Percentiles rank a stretch among this genome's conserved stretches.
Evolutionary conservation across 2,888 invertebrate species (phyloP).

Genomic region (Meloe dianella): DNA sequence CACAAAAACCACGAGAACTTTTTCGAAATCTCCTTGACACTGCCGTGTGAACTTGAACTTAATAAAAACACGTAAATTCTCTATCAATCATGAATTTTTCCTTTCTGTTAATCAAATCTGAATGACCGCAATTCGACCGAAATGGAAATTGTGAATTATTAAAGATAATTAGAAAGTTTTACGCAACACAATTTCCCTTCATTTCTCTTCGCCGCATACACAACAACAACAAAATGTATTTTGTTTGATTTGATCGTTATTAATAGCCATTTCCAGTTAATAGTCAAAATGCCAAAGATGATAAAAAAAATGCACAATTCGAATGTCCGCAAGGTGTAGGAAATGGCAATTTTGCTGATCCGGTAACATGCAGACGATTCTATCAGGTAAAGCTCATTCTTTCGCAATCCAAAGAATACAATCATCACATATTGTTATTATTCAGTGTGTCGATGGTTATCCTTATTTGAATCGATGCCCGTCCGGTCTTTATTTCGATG

Average conservation of each 20-base stretch:
- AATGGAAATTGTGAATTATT: slow-evolving; percentile 16
- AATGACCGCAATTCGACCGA: slow-evolving; percentile 18
- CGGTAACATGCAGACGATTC: slow-evolving; percentile 84
- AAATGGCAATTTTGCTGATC: slow-evolving; percentile 90
- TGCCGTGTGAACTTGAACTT: slow-evolving; percentile 25
- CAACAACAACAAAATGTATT: not conserved
- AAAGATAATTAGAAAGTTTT: slow-evolving; percentile 23
- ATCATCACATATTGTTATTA: slow-evolving; percentile 40
- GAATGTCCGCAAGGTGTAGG: slow-evolving; percentile 82
- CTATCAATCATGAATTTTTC: not conserved
- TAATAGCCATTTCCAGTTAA: slow-evolving; percentile 54
- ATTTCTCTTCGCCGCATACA: not conserved
- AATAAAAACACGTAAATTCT: too few species aligned
- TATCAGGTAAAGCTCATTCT: slow-evolving; percentile 75
- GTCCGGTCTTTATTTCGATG: slow-evolving; percentile 88
- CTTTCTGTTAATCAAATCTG: not conserved
- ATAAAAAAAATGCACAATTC: slow-evolving; percentile 71
- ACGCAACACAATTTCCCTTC: too few species aligned
- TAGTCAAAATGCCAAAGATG: slow-evolving; percentile 59
- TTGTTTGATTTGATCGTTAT: slow-evolving; percentile 32
- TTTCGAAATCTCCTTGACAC: not conserved
- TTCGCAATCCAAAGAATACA: too few species aligned
- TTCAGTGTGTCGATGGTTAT: slow-evolving; percentile 86
- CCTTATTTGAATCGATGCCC: slow-evolving; percentile 90
- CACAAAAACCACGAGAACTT: too few species aligned